phyloP scores from a whole-genome alignment of 2,797 vertebrate genomes.

The Anniella stebbinsi region DNA sequence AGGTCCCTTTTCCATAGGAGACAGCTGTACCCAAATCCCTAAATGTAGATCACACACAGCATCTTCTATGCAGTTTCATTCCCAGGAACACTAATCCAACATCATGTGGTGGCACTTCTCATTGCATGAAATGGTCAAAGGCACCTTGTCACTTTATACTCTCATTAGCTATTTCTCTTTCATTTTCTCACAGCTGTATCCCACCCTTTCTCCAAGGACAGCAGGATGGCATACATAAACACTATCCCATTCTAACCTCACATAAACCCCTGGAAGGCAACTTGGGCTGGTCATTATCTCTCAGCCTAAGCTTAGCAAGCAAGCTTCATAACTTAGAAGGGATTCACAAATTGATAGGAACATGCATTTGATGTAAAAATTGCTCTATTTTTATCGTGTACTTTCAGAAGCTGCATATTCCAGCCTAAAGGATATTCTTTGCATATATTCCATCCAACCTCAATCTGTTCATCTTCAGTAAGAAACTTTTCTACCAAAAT shows the following conservation, averaged over 20 bases:
- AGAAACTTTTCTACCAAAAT: background rate
- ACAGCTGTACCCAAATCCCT: background rate
- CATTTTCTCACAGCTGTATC: background rate
- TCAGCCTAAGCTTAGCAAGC: background rate
- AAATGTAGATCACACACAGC: background rate
- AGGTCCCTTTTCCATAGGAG: no score
- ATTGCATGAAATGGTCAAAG: background rate
- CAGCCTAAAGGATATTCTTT: background rate
- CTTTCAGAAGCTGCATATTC: background rate
- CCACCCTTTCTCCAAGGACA: background rate
- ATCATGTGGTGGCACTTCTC: background rate
- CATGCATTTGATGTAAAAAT: background rate
- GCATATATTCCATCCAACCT: background rate
- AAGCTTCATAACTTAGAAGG: background rate
- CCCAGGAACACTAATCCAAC: background rate
- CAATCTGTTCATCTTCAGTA: no score
- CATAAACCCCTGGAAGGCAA: background rate
- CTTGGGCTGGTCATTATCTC: background rate
- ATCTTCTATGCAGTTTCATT: background rate
- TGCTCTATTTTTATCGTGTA: background rate
- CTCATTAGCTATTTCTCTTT: background rate
- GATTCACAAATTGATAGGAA: background rate
- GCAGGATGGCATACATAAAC: background rate
- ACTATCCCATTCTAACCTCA: background rate
- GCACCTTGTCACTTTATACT: background rate